Conservation (phyloP, 2,113 vertebrate species). For the Kobus ellipsiprymnus region DNA sequence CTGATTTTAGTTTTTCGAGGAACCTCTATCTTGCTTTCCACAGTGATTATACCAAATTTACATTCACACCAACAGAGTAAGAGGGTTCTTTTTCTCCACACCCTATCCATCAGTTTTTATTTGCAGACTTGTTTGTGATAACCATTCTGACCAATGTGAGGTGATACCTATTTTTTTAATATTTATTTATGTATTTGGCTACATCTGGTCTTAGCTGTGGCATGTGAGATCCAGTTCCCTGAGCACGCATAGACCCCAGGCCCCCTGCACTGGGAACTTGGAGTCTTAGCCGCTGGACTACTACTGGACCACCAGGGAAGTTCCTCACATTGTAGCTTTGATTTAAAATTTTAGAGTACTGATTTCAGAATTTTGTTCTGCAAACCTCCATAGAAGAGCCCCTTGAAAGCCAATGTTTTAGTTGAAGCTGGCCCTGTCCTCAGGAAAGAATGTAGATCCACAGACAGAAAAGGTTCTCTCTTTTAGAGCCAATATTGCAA, state of each 20-base stretch:
- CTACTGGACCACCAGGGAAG: not conserved
- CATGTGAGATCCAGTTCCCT: not conserved
- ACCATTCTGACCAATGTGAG: not conserved
- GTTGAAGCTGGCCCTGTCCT: not conserved
- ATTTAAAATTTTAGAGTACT: not conserved
- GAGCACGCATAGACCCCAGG: not conserved
- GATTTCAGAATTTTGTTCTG: not conserved
- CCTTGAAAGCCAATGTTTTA: not conserved
- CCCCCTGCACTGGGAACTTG: not conserved
- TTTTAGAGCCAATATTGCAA: not conserved
- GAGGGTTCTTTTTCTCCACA: not conserved
- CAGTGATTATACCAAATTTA: not conserved
- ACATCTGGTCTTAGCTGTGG: not conserved
- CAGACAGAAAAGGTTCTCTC: not conserved
- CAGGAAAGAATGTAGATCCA: not conserved
- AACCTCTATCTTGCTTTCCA: not conserved
- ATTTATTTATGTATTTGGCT: not conserved
- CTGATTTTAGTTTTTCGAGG: not conserved
- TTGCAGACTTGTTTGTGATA: not conserved
- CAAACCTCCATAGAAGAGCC: not conserved
- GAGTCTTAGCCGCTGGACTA: not conserved
- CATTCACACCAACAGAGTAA: not conserved
- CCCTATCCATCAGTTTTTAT: not conserved
- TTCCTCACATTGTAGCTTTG: not conserved
- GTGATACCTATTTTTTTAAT: not conserved